Base-by-base conservation (phyloP, 2,797 vertebrate genomes). In the Gallinago solitaria region DNA sequence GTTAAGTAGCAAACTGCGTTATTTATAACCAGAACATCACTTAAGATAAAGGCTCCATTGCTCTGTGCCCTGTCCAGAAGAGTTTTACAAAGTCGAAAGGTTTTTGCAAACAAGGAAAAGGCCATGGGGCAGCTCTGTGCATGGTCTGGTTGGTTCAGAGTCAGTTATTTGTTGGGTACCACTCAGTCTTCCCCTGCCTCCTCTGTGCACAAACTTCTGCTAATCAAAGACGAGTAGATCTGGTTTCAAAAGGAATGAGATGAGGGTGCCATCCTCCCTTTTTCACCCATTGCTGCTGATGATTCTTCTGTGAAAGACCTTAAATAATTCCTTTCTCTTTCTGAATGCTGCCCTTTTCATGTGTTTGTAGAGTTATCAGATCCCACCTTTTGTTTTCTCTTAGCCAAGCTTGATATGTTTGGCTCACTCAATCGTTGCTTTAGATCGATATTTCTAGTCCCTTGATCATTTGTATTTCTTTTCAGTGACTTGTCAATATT, bases 391-490 rank as follows among this genome's bases (percentile, higher is more conserved):
- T 84, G 76, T 94, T 95, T 95, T 87, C 77, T 77, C 43, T 79
- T 6, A 79, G 61, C 79, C 20, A 20, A n/a, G 61, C 56, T 60
- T 76, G 76, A n/a, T 78, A 2, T 3, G 27, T 57, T 91, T 70
- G 54, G 25, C 15, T 6, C 54, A 37, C 32, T 76, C 50, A 41
- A 10, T 88, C 79, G 45, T 86, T 91, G 41, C 85, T 50, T 79
- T 35, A 11, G 69, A 76, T 95, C 93, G 9, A 90, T 95, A 83
- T 64, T 88, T 91, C 85, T 82, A 67, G 2, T 56, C 43, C 64
- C 79, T 43, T 79, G 87, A 82, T 91, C 87, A 70, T 93, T 87
- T 94, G 76, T 78, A 41, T 82, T 93, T 91, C 87, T 43, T 63
- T 68, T 56, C 74, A 63, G 83, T 14, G 67, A 7, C 63, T 59